phyloP scores from a whole-genome alignment of 2,113 vertebrate genomes.

The Pantherophis guttatus region DNA sequence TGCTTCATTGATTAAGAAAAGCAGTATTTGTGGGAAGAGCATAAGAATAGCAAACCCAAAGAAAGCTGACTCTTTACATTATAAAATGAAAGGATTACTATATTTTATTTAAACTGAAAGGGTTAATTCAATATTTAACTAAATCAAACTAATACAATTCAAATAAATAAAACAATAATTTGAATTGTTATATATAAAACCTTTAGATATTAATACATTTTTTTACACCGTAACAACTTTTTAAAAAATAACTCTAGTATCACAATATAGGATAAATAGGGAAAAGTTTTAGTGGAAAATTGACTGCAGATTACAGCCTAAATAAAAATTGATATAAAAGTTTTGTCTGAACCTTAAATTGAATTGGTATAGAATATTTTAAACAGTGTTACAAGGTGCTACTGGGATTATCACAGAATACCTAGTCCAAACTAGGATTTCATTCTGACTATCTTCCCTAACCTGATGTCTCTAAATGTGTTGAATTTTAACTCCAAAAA shows the following conservation, averaged over 20 bases:
- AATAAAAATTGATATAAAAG: not conserved
- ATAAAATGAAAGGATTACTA: not conserved
- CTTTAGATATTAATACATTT: not conserved
- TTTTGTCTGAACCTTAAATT: not conserved
- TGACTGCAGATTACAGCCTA: not conserved
- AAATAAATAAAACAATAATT: not conserved
- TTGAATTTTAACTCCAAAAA: not conserved
- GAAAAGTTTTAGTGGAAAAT: not conserved
- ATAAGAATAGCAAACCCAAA: not conserved
- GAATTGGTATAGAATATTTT: not conserved
- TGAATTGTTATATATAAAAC: not conserved
- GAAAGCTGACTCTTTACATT: not conserved
- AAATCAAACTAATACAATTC: not conserved
- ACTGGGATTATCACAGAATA: not conserved
- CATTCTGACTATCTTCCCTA: not conserved
- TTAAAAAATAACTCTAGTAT: not conserved
- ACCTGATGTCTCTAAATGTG: not conserved
- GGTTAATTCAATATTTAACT: not conserved
- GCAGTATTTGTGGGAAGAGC: not conserved
- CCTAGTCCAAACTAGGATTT: not conserved
- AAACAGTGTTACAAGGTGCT: not conserved
- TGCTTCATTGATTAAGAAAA: conserved; percentile 41
- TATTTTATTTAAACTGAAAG: not conserved
- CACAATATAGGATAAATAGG: not conserved
- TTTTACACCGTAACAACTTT: not conserved